Conservation (phyloP, 2,888 invertebrate species). For the Cataglyphis altisquamis region DNA sequence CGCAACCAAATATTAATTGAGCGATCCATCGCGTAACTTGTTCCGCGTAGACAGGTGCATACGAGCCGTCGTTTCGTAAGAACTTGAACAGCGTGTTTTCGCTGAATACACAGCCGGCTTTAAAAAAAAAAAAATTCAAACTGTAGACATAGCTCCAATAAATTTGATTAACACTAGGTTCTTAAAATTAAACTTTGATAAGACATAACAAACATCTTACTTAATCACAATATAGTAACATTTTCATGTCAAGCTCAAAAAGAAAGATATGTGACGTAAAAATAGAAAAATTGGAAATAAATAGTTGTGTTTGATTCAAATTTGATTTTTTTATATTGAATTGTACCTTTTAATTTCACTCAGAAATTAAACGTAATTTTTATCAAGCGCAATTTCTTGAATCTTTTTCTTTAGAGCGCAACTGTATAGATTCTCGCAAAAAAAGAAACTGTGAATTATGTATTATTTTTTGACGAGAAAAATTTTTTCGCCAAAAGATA, state of each 20-base stretch:
- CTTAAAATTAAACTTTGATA: neutral
- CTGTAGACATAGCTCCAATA: neutral
- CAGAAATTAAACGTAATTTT: neutral
- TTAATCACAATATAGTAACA: neutral
- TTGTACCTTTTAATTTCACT: neutral
- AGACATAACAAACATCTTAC: neutral
- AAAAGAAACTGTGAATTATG: neutral
- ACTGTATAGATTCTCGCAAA: neutral
- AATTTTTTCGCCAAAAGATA: slow-evolving; percentile 6
- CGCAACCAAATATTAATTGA: slow-evolving; percentile 68
- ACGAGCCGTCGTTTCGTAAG: slow-evolving; percentile 4
- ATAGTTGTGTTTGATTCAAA: neutral
- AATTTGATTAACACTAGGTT: neutral
- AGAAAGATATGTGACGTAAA: neutral
- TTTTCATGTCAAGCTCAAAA: neutral
- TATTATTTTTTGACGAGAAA: neutral
- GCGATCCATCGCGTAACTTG: slow-evolving; percentile 40
- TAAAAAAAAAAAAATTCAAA: neutral
- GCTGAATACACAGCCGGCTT: neutral
- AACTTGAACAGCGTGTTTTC: neutral
- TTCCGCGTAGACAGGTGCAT: slow-evolving; percentile 24
- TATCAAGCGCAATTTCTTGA: neutral
- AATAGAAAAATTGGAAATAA: slow-evolving; percentile 20
- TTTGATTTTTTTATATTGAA: neutral
- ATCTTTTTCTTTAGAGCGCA: neutral